Evolutionary conservation across 2,888 invertebrate genomes (phyloP).

Genomic region (Notodonta ziczac): DNA sequence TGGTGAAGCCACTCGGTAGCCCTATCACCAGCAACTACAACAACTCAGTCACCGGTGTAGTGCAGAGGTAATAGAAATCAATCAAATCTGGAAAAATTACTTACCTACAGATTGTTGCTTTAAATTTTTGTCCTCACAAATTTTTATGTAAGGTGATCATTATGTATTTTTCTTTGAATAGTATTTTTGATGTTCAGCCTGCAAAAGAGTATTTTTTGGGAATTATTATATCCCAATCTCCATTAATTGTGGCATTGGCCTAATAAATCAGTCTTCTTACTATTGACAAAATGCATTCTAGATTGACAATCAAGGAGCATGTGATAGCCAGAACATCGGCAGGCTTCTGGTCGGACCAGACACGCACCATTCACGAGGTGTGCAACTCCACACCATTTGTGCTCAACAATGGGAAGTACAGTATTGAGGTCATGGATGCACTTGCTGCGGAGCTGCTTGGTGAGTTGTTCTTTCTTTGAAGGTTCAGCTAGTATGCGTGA

Average conservation of each 20-base stretch:
- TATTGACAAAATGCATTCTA: slow-evolving; percentile 29
- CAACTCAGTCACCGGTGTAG: slow-evolving; percentile 89
- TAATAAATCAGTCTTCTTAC: too few species aligned
- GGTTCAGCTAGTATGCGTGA: not conserved
- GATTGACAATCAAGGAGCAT: slow-evolving; percentile 91
- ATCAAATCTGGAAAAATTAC: too few species aligned
- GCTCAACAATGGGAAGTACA: slow-evolving; percentile 85
- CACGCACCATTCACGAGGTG: slow-evolving; percentile 90
- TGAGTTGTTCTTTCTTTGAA: slow-evolving; percentile 38
- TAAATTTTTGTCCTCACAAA: too few species aligned
- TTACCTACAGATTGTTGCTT: too few species aligned
- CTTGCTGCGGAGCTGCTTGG: slow-evolving; percentile 89
- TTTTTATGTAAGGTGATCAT: too few species aligned
- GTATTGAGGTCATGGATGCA: slow-evolving; percentile 91
- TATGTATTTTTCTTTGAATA: too few species aligned
- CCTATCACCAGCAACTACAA: slow-evolving; percentile 91
- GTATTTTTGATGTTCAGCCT: too few species aligned
- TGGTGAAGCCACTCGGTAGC: slow-evolving; percentile 89
- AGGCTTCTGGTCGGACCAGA: slow-evolving; percentile 95
- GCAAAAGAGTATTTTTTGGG: too few species aligned
- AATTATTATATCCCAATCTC: not conserved
- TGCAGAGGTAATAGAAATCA: slow-evolving; percentile 86
- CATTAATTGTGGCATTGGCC: too few species aligned
- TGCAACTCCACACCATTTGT: slow-evolving; percentile 93
- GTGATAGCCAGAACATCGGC: slow-evolving; percentile 91